Percentiles rank a stretch among this genome's conserved stretches.
Conservation (phyloP, 2,113 vertebrate genomes). For the Hydrolagus affinis region DNA sequence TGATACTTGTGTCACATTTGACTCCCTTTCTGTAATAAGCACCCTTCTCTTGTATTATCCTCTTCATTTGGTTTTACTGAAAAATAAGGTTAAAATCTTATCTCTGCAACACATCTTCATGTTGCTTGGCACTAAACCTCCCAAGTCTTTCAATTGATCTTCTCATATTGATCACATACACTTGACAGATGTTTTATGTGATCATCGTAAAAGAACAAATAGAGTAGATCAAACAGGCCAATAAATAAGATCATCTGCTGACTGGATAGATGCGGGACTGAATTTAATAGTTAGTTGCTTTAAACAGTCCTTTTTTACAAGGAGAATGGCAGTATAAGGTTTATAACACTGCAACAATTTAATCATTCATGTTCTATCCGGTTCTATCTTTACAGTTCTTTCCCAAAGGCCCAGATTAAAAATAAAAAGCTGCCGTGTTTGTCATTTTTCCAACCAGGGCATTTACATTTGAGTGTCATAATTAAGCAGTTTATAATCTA, state of each 20-base stretch:
- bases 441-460: conserved; percentile 4
- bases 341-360: not conserved
- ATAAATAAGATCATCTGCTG: not conserved
- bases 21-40: not conserved
- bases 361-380: not conserved
- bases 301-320: not conserved
- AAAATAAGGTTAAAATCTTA: not conserved
- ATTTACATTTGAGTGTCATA: conserved; percentile 6
- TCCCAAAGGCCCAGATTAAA: not conserved
- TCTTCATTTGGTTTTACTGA: not conserved
- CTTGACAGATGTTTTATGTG: not conserved
- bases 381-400: not conserved
- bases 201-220: not conserved
- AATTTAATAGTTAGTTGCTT: not conserved
- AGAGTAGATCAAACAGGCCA: not conserved
- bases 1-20: not conserved
- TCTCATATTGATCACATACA: not conserved
- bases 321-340: not conserved
- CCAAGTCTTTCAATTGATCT: not conserved
- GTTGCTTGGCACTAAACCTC: not conserved
- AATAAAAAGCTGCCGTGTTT: not conserved
- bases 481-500: conserved; percentile 22
- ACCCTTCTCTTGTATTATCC: not conserved
- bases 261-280: not conserved
- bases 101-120: not conserved